Evolutionary conservation across 2,888 invertebrate species (phyloP), one percentile per base, ranked within the genome.

Genomic region (Mermis nigrescens): DNA sequence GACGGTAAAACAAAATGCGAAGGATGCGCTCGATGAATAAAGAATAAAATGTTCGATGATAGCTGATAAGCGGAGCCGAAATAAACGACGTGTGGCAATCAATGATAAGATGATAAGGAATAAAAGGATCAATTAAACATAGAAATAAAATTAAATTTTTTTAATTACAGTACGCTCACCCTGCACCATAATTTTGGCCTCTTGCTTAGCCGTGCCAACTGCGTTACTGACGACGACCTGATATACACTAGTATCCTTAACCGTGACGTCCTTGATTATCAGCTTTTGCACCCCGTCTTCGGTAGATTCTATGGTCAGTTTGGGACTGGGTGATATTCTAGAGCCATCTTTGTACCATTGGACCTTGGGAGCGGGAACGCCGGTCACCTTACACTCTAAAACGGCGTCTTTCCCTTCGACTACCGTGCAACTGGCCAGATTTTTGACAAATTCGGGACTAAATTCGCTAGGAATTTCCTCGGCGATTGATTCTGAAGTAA

Each of bases 211-310:
- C 4, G 45, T 59, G 24, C 68, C 68, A 22, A 63, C 66, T 26
- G 55, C 46, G 54, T 67, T 69, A 53, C 65, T 64, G 4, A 68
- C 59, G 4, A 59, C 59, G 15, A 65, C 61, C 46, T 64, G 61
- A 62, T 69, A 68, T 15, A 45, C 58, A 31, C 68, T 68, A 19
- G 57, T 63, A 22, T 66, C 63, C 15, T 51, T 38, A 38, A 65
- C 64, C 1, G 59, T 54, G 31, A 27, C 46, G 7, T 60, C 28
- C n/a, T 61, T 60, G n/a, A 60, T 38, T 15, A 52, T 19, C 24
- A 60, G n/a, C 19, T 28, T 15, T 26, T 59, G 51, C 12, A 22
- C 29, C 12, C 60, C 60, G 12, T 53, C 54, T n/a, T 61, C 29
- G 2, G 60, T 51, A 7, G 60, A 60, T 22, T 60, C 61, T 12